phyloP scores from a whole-genome alignment of 2,888 invertebrate genomes.

The Drosophila neutralis region DNA sequence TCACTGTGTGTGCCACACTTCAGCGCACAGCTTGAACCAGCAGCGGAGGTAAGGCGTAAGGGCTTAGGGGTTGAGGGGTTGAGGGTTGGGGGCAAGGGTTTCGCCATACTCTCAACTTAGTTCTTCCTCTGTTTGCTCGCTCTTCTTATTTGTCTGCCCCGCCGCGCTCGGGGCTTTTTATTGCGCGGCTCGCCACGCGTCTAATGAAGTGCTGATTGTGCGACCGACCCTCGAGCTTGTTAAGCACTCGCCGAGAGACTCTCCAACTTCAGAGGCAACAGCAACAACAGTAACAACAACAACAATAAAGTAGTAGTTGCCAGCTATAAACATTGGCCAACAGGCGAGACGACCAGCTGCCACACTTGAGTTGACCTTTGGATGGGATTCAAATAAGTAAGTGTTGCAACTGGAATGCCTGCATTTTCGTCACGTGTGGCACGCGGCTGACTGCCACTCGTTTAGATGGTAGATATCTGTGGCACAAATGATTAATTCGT shows the following conservation, averaged over 20 bases:
- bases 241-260: slow-evolving; percentile 39
- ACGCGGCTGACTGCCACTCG: slow-evolving; percentile 41
- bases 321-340: slow-evolving; percentile 10
- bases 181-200: slow-evolving; percentile 72
- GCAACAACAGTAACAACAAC: background rate
- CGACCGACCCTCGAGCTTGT: slow-evolving; percentile 38
- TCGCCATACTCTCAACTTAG: slow-evolving; percentile 14
- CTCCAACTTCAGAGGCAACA: slow-evolving; percentile 23
- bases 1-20: slow-evolving; percentile 35
- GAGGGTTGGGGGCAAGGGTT: background rate
- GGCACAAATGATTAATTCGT: slow-evolving; percentile 14
- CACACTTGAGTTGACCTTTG: slow-evolving; percentile 83
- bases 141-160: slow-evolving; percentile 46
- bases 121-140: slow-evolving; percentile 17
- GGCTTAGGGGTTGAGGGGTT: slow-evolving; percentile 16
- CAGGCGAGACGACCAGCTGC: slow-evolving; percentile 34
- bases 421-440: slow-evolving; percentile 44
- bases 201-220: slow-evolving; percentile 80
- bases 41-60: slow-evolving; percentile 1
- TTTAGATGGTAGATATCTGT: background rate
- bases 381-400: slow-evolving; percentile 66
- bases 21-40: slow-evolving; percentile 51
- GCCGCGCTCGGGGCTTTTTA: slow-evolving; percentile 49
- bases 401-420: slow-evolving; percentile 30
- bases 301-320: slow-evolving; percentile 11